Conservation (phyloP, 1,140 invertebrate genomes). For the Brachionus calyciflorus region DNA sequence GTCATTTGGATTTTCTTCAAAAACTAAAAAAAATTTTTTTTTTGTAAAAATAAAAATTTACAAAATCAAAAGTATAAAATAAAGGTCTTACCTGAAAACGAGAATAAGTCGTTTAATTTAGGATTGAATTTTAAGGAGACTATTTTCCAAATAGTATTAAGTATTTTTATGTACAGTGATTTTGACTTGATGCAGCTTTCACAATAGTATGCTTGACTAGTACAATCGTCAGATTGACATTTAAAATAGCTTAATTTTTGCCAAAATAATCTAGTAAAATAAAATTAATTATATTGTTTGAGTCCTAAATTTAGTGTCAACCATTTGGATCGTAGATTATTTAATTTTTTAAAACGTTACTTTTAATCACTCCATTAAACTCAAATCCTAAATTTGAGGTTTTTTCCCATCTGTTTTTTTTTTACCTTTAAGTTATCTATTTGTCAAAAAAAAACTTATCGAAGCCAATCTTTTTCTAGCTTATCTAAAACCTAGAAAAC, state of each 20-base stretch:
- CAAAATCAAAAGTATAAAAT: neutral
- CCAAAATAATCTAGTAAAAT: constrained; percentile 26
- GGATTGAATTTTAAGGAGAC: constrained; percentile 33
- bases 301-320: neutral
- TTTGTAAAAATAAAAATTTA: neutral
- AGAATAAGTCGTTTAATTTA: constrained; percentile 27
- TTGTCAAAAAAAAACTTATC: too few relatives aligned
- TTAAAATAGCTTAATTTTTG: constrained; percentile 24
- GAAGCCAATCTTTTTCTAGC: too few relatives aligned
- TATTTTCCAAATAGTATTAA: constrained; percentile 4
- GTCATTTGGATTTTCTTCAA: constrained; percentile 25
- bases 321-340: too few relatives aligned
- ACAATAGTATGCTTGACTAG: neutral
- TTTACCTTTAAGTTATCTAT: too few relatives aligned
- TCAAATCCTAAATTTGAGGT: too few relatives aligned
- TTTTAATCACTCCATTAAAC: too few relatives aligned
- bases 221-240: constrained; percentile 17
- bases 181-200: constrained; percentile 35
- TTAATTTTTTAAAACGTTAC: too few relatives aligned
- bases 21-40: neutral
- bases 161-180: neutral
- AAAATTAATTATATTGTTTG: neutral
- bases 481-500: too few relatives aligned
- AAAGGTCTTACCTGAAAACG: constrained; percentile 31
- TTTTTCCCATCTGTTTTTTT: too few relatives aligned